Percentiles rank a stretch among this genome's conserved stretches.
phyloP scores from a whole-genome alignment of 2,888 invertebrate species.

The Drosophila nr. fundita region DNA sequence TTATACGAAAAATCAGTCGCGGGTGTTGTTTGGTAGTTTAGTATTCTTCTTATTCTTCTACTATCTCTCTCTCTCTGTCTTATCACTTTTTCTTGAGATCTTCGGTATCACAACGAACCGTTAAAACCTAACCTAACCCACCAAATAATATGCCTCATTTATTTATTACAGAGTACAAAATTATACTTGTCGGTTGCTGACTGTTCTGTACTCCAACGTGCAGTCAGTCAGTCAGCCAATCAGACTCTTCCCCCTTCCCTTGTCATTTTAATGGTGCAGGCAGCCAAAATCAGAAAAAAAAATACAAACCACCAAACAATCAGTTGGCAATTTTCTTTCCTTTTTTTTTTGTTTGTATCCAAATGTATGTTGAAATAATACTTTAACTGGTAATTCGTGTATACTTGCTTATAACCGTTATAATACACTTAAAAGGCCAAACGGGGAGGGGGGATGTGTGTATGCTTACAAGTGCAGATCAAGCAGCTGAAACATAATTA shows the following conservation, averaged over 20 bases:
- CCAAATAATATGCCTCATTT: background rate
- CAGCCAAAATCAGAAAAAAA: conserved; percentile 5
- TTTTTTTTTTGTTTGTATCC: conserved; percentile 21
- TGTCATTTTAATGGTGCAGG: conserved; percentile 57
- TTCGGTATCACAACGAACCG: too few species aligned
- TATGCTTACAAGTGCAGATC: conserved; percentile 20
- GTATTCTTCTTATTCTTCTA: too few species aligned
- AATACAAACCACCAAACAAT: conserved; percentile 65
- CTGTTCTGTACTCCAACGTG: conserved; percentile 25
- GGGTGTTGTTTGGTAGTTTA: too few species aligned
- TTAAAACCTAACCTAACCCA: too few species aligned
- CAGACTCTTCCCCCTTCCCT: conserved; percentile 10
- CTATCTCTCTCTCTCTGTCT: too few species aligned
- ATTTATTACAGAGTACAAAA: conserved; percentile 31
- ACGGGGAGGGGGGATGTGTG: background rate
- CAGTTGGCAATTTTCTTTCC: conserved; percentile 55
- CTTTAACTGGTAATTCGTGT: conserved; percentile 74
- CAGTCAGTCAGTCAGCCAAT: conserved; percentile 39
- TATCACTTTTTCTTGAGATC: too few species aligned
- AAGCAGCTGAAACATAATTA: conserved; percentile 64
- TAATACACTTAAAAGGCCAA: conserved; percentile 62
- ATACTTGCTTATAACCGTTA: conserved; percentile 71
- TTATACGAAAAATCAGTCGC: too few species aligned
- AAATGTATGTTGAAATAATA: conserved; percentile 72
- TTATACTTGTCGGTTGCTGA: conserved; percentile 28